phyloP scores from a whole-genome alignment of 2,888 invertebrate species.

The Cheilosia soror region DNA sequence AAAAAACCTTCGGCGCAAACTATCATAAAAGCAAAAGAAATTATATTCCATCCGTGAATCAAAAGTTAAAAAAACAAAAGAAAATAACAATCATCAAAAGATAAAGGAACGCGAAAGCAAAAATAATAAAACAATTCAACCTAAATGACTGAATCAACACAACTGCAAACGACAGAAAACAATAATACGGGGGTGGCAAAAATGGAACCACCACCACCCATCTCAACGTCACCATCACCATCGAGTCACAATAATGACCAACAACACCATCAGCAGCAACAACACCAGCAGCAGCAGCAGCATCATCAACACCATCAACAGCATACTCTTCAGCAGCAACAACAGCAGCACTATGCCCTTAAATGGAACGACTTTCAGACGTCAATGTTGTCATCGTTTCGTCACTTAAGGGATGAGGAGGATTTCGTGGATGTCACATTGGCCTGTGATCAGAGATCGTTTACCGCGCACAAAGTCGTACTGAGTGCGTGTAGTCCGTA shows the following conservation, averaged over 20 bases:
- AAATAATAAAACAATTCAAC: constrained; percentile 68
- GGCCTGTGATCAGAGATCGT: constrained; percentile 94
- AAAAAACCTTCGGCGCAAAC: constrained; percentile 22
- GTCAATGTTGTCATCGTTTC: constrained; percentile 94
- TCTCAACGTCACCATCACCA: constrained; percentile 84
- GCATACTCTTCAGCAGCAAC: constrained; percentile 83
- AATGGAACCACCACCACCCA: constrained; percentile 84
- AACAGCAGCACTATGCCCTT: constrained; percentile 95
- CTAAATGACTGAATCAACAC: constrained; percentile 84
- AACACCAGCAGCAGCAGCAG: constrained; percentile 68
- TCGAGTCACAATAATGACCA: constrained; percentile 79
- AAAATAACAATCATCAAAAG: neutral
- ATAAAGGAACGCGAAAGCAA: constrained; percentile 13
- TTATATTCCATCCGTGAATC: constrained; percentile 31
- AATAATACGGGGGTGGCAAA: constrained; percentile 84
- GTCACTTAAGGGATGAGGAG: constrained; percentile 94
- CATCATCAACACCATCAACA: constrained; percentile 82
- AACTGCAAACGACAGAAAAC: constrained; percentile 83
- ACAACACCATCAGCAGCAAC: constrained; percentile 55
- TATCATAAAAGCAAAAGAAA: constrained; percentile 33
- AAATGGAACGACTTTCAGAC: constrained; percentile 98
- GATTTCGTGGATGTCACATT: constrained; percentile 97
- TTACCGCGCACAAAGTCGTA: constrained; percentile 95
- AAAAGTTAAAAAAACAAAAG: constrained; percentile 38
- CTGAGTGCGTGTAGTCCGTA: constrained; percentile 97